Percentiles rank a stretch among this genome's conserved stretches.
Conservation (phyloP, 2,113 vertebrate genomes). For the Monarcha castaneiventris region DNA sequence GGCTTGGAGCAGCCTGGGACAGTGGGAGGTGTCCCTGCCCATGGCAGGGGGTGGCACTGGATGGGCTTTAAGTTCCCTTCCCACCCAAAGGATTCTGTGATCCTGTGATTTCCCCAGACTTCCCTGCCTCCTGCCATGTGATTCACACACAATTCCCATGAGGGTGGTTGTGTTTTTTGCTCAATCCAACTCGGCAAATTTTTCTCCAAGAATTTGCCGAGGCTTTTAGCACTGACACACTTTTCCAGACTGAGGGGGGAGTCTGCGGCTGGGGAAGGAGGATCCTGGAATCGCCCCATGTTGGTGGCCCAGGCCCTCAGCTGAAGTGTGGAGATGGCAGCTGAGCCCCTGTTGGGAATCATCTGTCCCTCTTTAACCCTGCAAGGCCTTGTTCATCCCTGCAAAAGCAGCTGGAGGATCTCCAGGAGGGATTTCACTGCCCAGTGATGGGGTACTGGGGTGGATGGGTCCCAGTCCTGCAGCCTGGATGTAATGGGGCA, state of each 20-base stretch:
- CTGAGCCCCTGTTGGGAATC: neutral
- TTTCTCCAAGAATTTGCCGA: neutral
- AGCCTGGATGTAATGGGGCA: neutral
- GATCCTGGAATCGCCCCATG: neutral
- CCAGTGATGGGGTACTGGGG: neutral
- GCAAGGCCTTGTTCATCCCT: neutral
- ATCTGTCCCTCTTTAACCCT: neutral
- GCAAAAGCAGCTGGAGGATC: neutral
- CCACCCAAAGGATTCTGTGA: accelerated
- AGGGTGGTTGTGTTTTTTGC: neutral
- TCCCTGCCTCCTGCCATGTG: neutral
- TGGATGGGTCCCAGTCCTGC: neutral
- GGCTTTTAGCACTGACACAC: neutral
- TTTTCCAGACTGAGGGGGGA: neutral
- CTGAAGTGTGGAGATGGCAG: neutral
- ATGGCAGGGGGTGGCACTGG: neutral
- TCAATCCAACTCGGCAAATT: neutral
- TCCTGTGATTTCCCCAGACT: neutral
- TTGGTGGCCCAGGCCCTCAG: neutral
- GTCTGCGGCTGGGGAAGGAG: neutral
- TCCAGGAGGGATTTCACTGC: neutral
- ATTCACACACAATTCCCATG: neutral
- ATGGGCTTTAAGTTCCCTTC: accelerated
- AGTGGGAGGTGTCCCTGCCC: neutral
- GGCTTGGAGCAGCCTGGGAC: neutral